phyloP scores from a whole-genome alignment of 2,113 vertebrate species.

The Benitochromis conjunctus region DNA sequence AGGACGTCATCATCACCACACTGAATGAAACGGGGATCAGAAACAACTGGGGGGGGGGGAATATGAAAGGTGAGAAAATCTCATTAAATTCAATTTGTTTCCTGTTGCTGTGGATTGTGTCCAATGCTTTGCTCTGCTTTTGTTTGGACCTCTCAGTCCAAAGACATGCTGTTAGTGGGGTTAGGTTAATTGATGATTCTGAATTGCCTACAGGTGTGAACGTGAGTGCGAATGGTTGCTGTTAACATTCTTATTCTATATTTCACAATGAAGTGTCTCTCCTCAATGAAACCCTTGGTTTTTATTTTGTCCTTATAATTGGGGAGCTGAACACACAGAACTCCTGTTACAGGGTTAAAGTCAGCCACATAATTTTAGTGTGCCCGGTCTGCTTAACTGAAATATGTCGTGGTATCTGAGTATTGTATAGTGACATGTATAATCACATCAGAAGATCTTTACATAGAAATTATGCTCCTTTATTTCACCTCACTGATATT shows the following conservation, averaged over 20 bases:
- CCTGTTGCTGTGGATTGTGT: not conserved
- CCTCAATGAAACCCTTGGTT: too few relatives aligned
- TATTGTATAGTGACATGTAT: not conserved
- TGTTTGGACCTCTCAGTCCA: not conserved
- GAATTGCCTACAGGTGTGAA: too few relatives aligned
- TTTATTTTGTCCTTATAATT: too few relatives aligned
- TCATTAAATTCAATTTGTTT: not conserved
- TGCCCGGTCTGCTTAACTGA: not conserved
- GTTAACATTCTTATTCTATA: too few relatives aligned
- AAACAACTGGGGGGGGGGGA: not conserved
- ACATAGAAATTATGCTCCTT: not conserved
- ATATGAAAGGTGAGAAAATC: not conserved
- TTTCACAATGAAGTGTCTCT: too few relatives aligned
- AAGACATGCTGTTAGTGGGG: too few relatives aligned
- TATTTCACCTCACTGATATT: fast-evolving
- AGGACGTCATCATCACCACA: fast-evolving
- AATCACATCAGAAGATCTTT: not conserved
- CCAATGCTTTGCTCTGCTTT: not conserved
- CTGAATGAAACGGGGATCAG: not conserved
- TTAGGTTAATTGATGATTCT: too few relatives aligned
- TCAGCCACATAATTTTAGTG: not conserved
- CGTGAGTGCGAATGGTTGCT: too few relatives aligned
- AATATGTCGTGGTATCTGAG: not conserved
- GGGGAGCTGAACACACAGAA: not conserved
- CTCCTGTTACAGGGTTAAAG: not conserved